Conservation (phyloP, 2,888 invertebrate species). For the Melieria picta region DNA sequence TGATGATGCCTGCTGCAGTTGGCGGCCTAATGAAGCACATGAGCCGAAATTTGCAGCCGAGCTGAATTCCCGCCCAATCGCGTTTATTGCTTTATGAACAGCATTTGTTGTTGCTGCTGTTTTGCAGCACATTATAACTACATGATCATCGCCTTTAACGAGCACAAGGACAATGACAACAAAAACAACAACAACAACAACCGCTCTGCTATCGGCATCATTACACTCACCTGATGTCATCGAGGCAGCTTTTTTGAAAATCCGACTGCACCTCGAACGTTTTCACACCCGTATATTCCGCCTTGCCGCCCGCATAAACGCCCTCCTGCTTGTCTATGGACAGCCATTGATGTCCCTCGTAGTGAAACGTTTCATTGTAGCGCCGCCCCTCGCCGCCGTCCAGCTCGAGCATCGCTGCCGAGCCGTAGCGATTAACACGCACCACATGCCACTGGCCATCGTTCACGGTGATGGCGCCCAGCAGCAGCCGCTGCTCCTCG, state of each 20-base stretch:
- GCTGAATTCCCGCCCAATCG: too few species aligned
- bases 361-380: conserved; percentile 90
- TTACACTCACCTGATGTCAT: conserved; percentile 68
- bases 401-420: conserved; percentile 88
- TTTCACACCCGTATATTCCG: conserved; percentile 91
- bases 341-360: conserved; percentile 90
- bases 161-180: too few species aligned
- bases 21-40: too few species aligned
- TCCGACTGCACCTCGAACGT: conserved; percentile 94
- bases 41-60: too few species aligned
- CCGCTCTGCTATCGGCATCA: neutral
- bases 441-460: conserved; percentile 98
- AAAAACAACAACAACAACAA: too few species aligned
- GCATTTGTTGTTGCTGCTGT: too few species aligned
- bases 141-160: too few species aligned
- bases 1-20: too few species aligned
- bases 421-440: conserved; percentile 87
- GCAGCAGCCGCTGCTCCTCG: conserved; percentile 87
- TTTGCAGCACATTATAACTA: too few species aligned
- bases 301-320: conserved; percentile 94
- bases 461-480: conserved; percentile 87
- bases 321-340: conserved; percentile 93
- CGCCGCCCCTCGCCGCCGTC: conserved; percentile 94
- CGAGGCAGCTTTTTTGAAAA: conserved; percentile 86
- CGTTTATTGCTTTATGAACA: too few species aligned